Evolutionary conservation across 2,797 vertebrate species (phyloP).

Genomic region (Capromys pilorides): DNA sequence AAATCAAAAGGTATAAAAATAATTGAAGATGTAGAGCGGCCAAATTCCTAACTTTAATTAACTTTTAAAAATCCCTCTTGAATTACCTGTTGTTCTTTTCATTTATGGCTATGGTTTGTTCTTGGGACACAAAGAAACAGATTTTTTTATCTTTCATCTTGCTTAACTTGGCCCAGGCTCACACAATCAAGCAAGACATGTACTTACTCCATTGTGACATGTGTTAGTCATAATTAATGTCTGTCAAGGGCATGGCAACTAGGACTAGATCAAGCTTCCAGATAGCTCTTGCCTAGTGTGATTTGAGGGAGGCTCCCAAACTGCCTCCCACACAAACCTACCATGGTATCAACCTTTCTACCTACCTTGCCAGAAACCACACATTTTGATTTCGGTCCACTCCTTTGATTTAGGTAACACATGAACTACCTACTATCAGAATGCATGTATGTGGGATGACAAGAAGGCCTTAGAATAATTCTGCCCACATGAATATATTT

Average conservation of each 20-base stretch:
- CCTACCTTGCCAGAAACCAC: not conserved
- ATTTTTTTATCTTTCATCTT: not conserved
- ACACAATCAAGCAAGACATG: not conserved
- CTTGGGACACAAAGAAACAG: not conserved
- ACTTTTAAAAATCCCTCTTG: constrained; percentile 9
- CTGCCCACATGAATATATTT: not conserved
- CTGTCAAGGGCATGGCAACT: not conserved
- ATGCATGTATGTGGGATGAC: not conserved
- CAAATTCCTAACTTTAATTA: constrained; percentile 9
- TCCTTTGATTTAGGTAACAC: not conserved
- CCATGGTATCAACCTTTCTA: not conserved
- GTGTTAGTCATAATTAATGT: not conserved
- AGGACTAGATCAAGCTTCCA: not conserved
- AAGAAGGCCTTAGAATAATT: not conserved
- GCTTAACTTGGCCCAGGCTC: not conserved
- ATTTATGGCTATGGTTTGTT: not conserved
- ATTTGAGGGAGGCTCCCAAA: constrained; percentile 17
- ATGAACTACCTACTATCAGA: constrained; percentile 25
- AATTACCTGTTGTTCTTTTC: not conserved
- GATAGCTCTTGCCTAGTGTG: not conserved
- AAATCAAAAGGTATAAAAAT: not conserved
- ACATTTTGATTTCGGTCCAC: not conserved
- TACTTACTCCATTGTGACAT: not conserved
- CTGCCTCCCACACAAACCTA: not conserved
- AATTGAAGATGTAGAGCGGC: not conserved